phyloP scores from a whole-genome alignment of 1,140 invertebrate genomes.

The Drosophila lini region DNA sequence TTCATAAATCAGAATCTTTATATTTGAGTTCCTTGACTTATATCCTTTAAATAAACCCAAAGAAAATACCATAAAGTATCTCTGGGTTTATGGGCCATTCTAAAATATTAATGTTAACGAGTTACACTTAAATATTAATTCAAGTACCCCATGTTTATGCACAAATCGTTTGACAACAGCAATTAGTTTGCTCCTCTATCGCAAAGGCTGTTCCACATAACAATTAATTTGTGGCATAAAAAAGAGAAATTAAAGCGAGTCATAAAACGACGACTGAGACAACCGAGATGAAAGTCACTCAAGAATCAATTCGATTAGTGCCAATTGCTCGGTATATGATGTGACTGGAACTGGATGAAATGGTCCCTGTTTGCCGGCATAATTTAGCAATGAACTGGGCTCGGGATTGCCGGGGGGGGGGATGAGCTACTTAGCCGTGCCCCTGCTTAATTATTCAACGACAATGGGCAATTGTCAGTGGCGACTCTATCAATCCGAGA shows the following conservation, averaged over 20 bases:
- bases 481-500: conserved; percentile 52
- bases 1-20: background rate
- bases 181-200: conserved; percentile 32
- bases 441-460: conserved; percentile 70
- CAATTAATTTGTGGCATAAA: conserved; percentile 30
- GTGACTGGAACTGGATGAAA: conserved; percentile 24
- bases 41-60: background rate
- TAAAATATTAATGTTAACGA: conserved; percentile 19
- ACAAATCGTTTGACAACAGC: conserved; percentile 22
- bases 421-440: conserved; percentile 28
- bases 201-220: conserved; percentile 8
- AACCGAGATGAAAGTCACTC: conserved; percentile 11
- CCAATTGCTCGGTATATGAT: conserved; percentile 27
- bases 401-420: conserved; percentile 10
- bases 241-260: conserved; percentile 10
- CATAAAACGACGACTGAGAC: conserved; percentile 4
- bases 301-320: conserved; percentile 51
- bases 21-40: background rate
- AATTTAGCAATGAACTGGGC: conserved; percentile 56
- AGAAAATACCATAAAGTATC: background rate
- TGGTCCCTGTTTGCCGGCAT: conserved; percentile 40
- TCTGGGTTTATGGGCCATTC: background rate
- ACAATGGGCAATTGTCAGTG: conserved; percentile 53
- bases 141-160: conserved; percentile 27
- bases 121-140: conserved; percentile 20